phyloP scores from a whole-genome alignment of 2,113 vertebrate genomes.

The Hippocampus guttulatus region DNA sequence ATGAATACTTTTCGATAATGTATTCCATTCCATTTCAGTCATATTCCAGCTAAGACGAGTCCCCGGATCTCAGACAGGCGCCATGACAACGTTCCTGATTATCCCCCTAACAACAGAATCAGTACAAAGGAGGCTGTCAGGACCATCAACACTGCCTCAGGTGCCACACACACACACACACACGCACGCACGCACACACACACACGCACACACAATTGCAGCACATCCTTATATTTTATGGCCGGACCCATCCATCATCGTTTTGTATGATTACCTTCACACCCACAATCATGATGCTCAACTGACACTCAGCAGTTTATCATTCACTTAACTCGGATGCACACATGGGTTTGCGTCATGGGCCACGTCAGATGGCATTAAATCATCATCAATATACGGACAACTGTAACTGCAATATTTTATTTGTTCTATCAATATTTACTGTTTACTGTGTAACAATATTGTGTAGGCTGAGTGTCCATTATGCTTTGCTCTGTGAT shows the following conservation, averaged over 20 bases:
- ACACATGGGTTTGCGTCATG: neutral
- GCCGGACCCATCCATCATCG: conserved; percentile 16
- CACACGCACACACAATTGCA: neutral
- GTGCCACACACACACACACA: conserved; percentile 31
- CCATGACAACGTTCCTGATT: conserved; percentile 74
- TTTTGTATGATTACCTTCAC: conserved; percentile 26
- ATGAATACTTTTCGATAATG: neutral
- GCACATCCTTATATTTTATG: neutral
- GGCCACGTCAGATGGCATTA: too few species aligned
- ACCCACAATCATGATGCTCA: conserved; percentile 10
- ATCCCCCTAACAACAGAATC: conserved; percentile 76
- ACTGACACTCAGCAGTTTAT: conserved; percentile 29
- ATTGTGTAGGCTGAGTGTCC: neutral
- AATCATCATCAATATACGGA: neutral
- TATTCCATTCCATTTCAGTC: conserved; percentile 61
- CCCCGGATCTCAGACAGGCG: conserved; percentile 68
- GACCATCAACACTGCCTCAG: conserved; percentile 78
- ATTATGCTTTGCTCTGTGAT: neutral
- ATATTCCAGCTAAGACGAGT: conserved; percentile 74
- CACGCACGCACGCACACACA: too few species aligned
- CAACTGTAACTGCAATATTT: neutral
- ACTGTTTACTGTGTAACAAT: neutral
- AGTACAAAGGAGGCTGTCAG: conserved; percentile 74
- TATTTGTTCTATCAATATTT: neutral
- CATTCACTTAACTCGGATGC: conserved; percentile 1